Conservation (phyloP, 1,140 invertebrate genomes). For the Brachionus koreanus region DNA sequence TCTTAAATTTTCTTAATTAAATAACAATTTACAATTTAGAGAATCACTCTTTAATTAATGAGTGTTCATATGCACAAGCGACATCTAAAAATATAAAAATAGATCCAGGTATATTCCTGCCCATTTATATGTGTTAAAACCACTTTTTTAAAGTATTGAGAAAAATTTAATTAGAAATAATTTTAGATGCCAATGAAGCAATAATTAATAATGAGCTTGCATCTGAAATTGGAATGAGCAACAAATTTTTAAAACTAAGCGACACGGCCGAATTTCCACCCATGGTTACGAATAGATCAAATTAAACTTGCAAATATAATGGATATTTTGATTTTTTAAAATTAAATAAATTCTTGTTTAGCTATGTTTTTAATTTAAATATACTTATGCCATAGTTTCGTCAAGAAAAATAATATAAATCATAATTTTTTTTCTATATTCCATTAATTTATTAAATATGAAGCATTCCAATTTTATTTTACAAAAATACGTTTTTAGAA, state of each 20-base stretch:
- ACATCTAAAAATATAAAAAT: conserved; percentile 16
- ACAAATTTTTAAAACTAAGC: conserved; percentile 9
- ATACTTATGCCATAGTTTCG: background rate
- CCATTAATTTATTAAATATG: background rate
- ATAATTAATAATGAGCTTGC: conserved; percentile 10
- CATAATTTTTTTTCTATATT: background rate
- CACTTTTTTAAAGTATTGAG: background rate
- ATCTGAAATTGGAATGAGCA: conserved; percentile 9
- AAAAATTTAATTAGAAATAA: background rate
- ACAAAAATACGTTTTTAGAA: background rate
- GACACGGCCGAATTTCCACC: conserved; percentile 24
- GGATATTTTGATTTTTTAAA: background rate
- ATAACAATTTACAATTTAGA: conserved; percentile 8
- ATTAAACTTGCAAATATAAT: background rate
- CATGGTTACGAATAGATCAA: background rate
- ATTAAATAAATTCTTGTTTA: background rate
- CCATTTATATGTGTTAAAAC: background rate
- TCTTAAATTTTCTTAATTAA: background rate
- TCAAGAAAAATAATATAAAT: background rate
- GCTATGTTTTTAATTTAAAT: background rate
- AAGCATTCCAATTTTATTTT: background rate
- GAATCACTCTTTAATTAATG: background rate
- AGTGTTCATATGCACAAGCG: conserved; percentile 5
- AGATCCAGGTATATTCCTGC: background rate
- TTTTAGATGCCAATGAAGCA: conserved; percentile 8